phyloP scores from a whole-genome alignment of 2,113 vertebrate genomes.

The Empidonax alnorum region DNA sequence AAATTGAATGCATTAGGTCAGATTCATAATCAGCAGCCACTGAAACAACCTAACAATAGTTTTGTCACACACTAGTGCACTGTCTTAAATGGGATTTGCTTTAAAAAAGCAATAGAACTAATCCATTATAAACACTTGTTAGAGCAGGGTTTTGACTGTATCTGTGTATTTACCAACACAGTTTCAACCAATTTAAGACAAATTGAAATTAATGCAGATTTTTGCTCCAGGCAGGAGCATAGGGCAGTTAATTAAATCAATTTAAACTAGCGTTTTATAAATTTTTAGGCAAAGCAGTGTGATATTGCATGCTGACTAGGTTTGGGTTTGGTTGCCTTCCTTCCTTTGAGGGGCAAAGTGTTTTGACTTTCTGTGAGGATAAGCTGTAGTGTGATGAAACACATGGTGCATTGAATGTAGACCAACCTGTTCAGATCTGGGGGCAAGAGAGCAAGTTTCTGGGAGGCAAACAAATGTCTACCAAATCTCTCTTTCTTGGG shows the following conservation, averaged over 20 bases:
- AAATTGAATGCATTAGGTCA: conserved; percentile 39
- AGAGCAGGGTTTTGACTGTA: conserved; percentile 2
- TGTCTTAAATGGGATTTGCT: conserved; percentile 52
- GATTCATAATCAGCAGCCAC: conserved; percentile 26
- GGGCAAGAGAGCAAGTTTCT: background rate
- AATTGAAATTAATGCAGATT: conserved; percentile 31
- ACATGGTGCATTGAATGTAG: background rate
- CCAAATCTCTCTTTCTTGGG: background rate
- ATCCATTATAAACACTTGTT: conserved; percentile 55
- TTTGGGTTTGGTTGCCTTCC: background rate
- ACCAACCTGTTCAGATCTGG: background rate
- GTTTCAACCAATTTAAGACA: conserved; percentile 19
- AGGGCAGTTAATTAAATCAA: conserved; percentile 27
- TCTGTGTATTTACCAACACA: conserved; percentile 48
- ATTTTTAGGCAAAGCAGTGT: background rate
- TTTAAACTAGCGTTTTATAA: background rate
- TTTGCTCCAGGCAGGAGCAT: background rate
- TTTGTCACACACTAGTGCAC: conserved; percentile 12
- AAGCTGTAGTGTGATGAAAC: background rate
- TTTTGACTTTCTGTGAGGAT: background rate
- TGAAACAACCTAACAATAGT: conserved; percentile 35
- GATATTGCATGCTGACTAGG: background rate
- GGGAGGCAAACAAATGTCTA: background rate
- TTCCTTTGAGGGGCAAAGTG: background rate
- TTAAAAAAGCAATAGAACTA: conserved; percentile 44